These are phyloP conservation scores for Salvator merianae DNA, from an alignment of 2,113 vertebrate genomes.

Conservation along the genomic window DNA sequence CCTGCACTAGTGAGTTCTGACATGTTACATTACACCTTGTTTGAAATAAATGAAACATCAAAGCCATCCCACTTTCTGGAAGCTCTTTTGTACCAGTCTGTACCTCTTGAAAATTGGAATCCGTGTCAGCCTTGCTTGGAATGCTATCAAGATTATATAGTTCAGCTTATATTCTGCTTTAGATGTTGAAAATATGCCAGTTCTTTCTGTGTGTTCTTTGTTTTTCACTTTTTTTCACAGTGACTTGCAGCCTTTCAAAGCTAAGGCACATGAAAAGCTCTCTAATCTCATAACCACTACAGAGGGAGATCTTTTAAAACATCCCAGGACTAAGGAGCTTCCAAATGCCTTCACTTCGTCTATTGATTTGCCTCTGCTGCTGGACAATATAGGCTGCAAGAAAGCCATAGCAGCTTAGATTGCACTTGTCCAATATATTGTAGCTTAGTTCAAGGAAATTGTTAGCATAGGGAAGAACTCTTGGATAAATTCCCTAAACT, in stretches of 20 bases:
- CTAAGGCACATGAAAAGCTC: slow-evolving; percentile 47
- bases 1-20: neutral
- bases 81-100: neutral
- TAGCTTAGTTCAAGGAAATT: too few species aligned
- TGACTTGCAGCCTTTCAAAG: slow-evolving; percentile 36
- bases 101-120: neutral
- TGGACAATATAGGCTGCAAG: neutral
- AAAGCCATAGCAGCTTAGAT: too few species aligned
- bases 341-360: too few species aligned
- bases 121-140: neutral
- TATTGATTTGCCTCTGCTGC: neutral
- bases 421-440: too few species aligned
- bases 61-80: neutral
- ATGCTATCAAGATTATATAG: neutral
- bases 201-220: neutral
- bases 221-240: slow-evolving; percentile 1
- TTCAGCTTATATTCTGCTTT: neutral
- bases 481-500: too few species aligned
- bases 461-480: too few species aligned
- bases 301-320: neutral
- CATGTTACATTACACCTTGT: neutral
- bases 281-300: slow-evolving; percentile 10
- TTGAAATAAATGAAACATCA: neutral
- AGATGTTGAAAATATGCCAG: neutral
- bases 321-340: neutral